Evolutionary conservation across 1,140 invertebrate genomes (phyloP).

Genomic region (Drosophila subobscura): DNA sequence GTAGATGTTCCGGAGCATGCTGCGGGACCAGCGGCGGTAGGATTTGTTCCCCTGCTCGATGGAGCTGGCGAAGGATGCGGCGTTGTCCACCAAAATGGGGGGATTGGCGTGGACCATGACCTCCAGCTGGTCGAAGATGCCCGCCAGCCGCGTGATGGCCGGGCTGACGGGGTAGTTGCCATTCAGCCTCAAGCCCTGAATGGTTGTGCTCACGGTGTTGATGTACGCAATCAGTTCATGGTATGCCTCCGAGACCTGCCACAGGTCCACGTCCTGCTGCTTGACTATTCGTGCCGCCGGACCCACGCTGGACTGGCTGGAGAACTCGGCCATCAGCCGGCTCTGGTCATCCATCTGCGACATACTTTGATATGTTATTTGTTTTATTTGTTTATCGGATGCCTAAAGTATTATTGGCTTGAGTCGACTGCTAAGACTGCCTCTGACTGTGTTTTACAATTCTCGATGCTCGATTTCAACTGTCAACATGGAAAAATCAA

Average conservation of each 20-base stretch:
- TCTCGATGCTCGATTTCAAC: too few species aligned
- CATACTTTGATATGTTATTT: not conserved
- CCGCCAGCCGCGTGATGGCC: constrained; percentile 20
- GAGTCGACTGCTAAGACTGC: too few species aligned
- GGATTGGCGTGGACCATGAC: constrained; percentile 14
- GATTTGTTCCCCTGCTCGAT: constrained; percentile 1
- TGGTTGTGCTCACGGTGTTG: constrained; percentile 31
- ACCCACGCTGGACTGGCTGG: constrained; percentile 2
- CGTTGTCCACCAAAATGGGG: not conserved
- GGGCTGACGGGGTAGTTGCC: constrained; percentile 33
- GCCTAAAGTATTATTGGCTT: too few species aligned
- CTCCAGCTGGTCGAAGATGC: constrained; percentile 49
- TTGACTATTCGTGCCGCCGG: constrained; percentile 5
- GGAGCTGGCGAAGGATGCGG: not conserved
- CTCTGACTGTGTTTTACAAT: too few species aligned
- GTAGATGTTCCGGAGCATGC: constrained; percentile 49
- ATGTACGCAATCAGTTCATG: constrained; percentile 40
- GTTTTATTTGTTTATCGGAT: not conserved
- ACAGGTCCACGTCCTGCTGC: constrained; percentile 19
- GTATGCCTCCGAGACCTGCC: constrained; percentile 43
- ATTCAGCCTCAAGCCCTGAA: constrained; percentile 41
- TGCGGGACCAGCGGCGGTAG: constrained; percentile 41
- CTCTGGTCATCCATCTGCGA: not conserved
- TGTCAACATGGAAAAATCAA: too few species aligned
- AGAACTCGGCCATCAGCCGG: constrained; percentile 7